These are phyloP conservation scores for Aplodontia rufa DNA, from an alignment of 2,113 vertebrate species.

Conservation along the genomic window DNA sequence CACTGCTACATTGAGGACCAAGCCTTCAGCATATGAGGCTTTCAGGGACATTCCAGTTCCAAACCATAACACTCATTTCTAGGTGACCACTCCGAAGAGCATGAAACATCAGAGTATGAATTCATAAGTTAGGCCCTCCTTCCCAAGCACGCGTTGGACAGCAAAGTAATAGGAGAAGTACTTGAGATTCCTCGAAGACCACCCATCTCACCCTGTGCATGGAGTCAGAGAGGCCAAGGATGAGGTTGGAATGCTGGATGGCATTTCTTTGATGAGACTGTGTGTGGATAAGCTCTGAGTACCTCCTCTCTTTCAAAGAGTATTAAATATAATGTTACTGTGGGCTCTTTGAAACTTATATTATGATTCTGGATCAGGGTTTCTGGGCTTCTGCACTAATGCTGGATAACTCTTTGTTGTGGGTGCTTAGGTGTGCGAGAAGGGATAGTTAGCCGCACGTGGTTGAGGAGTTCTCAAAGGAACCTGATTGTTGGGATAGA, in stretches of 20 bases:
- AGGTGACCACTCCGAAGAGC: neutral
- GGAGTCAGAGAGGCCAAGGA: neutral
- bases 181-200: neutral
- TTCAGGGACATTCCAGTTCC: neutral
- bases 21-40: neutral
- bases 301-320: neutral
- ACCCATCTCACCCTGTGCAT: too few relatives aligned
- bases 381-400: neutral
- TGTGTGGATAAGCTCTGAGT: neutral
- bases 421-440: neutral
- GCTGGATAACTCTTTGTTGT: neutral
- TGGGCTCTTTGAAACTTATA: neutral
- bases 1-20: neutral
- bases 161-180: neutral
- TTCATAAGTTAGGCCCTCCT: rapidly evolving
- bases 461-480: neutral
- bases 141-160: neutral
- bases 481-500: neutral
- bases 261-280: neutral
- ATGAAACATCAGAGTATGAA: neutral
- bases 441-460: neutral
- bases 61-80: neutral
- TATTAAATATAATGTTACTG: neutral
- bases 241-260: neutral
- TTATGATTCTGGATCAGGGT: neutral